Evolutionary conservation across 2,113 vertebrate species (phyloP), one percentile per base, ranked within the genome.

Genomic region (Heterocephalus glaber): DNA sequence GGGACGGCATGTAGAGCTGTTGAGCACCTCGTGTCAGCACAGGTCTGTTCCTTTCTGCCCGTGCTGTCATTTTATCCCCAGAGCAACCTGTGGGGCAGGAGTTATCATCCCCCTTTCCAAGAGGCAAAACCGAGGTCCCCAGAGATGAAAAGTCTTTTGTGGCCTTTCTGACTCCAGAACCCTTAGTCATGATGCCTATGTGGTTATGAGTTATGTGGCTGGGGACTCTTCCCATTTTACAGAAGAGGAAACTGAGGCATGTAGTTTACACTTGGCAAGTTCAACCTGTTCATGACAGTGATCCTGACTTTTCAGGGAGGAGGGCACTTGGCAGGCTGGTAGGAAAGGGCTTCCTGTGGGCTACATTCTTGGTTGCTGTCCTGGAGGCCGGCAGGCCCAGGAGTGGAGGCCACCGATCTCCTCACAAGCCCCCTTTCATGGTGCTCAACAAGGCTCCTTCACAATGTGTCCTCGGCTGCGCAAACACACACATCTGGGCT

Each of bases 381-480:
- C 47, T 95, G 97, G 97, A 97, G 97, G 95, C 96, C 1, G 89
- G 92, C 87, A 12, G 95, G 86, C 96, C 1, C 2, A 94, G 83
- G 83, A 35, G 74, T 3, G 38, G 84, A 94, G 90, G 88, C 97
- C 49, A 79, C 52, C 52, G 0, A 0, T 16, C 26, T 8, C 26
- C 10, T 94, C 91, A 96, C 94, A 96, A 97, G 96, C 83, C 66
- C 52, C 94, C 81, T 98, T 97, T 97, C 97, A 97, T 94, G 97
- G 35, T 44, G 93, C 16, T 92, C 96, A 70, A 91, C 65, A 96
- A 89, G 97, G 97, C 90, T 56, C 77, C 96, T 65, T 97, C 76
- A 93, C 90, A 97, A 85, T 7, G 4, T 2, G 8, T 26, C 26
- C 92, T 87, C 86, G 84, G 95, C 94, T 56, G 49, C 83, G 74